Conservation (phyloP, 2,113 vertebrate genomes). For the Myotis yumanensis region DNA sequence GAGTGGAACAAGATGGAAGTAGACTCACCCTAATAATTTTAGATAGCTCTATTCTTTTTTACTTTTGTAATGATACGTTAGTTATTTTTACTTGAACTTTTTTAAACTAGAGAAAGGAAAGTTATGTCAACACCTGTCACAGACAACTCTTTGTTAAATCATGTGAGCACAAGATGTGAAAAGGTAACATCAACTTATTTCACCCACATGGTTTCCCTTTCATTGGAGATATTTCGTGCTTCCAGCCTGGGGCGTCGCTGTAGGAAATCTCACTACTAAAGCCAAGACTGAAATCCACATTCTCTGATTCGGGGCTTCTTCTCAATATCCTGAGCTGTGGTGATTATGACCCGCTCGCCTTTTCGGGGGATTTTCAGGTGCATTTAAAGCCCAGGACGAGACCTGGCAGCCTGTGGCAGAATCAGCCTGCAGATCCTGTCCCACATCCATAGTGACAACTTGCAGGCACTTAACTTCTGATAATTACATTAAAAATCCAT, state of each 20-base stretch:
- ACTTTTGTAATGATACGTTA: not conserved
- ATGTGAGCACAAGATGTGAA: not conserved
- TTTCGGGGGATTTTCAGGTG: not conserved
- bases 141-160: not conserved
- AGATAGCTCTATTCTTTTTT: not conserved
- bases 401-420: not conserved
- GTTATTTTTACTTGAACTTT: not conserved
- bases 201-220: not conserved
- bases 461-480: not conserved
- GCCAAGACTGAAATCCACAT: not conserved
- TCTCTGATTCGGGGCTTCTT: not conserved
- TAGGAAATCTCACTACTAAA: not conserved
- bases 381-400: not conserved
- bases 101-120: not conserved
- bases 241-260: not conserved
- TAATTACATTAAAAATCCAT: not conserved
- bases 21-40: not conserved
- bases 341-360: not conserved
- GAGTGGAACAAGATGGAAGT: not conserved
- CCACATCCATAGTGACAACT: no score
- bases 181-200: not conserved
- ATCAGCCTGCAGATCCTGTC: no score
- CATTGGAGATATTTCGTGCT: not conserved
- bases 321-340: not conserved
- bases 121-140: not conserved